phyloP scores from a whole-genome alignment of 2,113 vertebrate species.

The Calidris pugnax region DNA sequence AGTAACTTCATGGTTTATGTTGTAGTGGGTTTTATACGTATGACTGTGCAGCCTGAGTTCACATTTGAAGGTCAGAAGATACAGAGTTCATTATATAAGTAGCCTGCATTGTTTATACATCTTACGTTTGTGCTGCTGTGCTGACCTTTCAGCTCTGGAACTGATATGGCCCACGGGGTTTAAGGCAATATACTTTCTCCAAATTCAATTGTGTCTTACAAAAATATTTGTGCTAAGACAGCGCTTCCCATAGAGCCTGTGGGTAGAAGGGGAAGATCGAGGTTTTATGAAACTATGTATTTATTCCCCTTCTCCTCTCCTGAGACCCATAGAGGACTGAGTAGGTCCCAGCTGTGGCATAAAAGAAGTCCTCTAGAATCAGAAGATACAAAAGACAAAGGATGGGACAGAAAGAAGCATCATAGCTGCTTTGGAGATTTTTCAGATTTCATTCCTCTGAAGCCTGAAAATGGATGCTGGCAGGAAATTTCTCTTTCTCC shows the following conservation, averaged over 20 bases:
- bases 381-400: neutral
- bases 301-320: neutral
- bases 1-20: neutral
- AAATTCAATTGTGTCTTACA: neutral
- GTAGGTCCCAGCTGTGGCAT: neutral
- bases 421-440: neutral
- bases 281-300: neutral
- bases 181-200: neutral
- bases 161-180: neutral
- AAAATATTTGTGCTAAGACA: neutral
- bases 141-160: conserved; percentile 4
- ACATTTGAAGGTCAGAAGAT: neutral
- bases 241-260: neutral
- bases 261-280: neutral
- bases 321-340: neutral
- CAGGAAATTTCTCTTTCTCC: neutral
- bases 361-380: neutral
- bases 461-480: conserved; percentile 21
- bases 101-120: neutral
- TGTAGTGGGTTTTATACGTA: neutral
- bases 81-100: neutral
- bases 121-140: neutral
- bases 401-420: neutral
- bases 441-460: neutral
- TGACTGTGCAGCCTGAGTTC: neutral